phyloP scores from a whole-genome alignment of 2,797 vertebrate species.

The Pterois miles region DNA sequence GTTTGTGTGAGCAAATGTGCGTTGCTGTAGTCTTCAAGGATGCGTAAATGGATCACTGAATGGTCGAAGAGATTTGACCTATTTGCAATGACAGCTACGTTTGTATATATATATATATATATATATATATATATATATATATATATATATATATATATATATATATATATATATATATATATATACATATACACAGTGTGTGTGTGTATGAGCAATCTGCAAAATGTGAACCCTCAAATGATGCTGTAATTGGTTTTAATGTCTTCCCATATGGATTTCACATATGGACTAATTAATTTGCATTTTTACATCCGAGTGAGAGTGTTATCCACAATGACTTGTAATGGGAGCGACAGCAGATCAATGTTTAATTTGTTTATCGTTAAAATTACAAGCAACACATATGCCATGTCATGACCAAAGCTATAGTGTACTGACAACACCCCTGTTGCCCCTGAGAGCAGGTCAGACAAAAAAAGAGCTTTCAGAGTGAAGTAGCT shows the following conservation, averaged over 20 bases:
- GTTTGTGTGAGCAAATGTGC: background rate
- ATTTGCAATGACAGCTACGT: slow-evolving; percentile 23
- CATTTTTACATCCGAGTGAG: slow-evolving; percentile 17
- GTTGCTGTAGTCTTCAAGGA: slow-evolving; percentile 15
- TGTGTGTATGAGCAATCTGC: background rate
- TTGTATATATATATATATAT: background rate
- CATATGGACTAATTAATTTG: slow-evolving; percentile 45
- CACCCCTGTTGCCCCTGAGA: background rate
- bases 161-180: background rate
- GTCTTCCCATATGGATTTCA: slow-evolving; percentile 36
- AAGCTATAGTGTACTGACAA: background rate
- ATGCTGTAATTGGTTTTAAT: slow-evolving; percentile 43
- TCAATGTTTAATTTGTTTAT: background rate
- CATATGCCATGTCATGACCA: background rate
- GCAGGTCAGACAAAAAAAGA: slow-evolving; percentile 18
- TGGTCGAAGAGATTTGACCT: slow-evolving; percentile 37
- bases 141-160: background rate
- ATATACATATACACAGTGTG: too few relatives aligned
- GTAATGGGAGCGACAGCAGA: background rate
- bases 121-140: too few relatives aligned
- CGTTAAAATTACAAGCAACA: background rate
- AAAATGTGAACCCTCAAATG: slow-evolving; percentile 15
- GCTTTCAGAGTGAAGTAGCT: slow-evolving; percentile 29
- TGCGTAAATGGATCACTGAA: slow-evolving; percentile 30
- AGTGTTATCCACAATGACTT: background rate